Percentiles rank a stretch among this genome's conserved stretches.
These are phyloP conservation scores for Cydia strobilella DNA, from an alignment of 1,140 invertebrate genomes.

Conservation along the genomic window DNA sequence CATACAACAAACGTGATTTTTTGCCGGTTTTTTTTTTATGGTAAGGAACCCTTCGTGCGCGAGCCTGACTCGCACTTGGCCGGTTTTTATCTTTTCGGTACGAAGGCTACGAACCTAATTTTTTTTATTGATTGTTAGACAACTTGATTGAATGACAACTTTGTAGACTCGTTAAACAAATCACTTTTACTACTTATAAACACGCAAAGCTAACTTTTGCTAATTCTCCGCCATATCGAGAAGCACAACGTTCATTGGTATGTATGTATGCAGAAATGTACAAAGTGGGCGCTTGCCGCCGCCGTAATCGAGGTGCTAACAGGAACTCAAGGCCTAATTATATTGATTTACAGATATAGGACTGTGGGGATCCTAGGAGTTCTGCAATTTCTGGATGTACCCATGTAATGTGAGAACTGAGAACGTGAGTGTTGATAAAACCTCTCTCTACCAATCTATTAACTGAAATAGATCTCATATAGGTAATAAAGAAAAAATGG, in stretches of 20 bases:
- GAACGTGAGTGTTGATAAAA: too few species aligned
- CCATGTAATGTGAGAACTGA: neutral
- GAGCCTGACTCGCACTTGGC: too few species aligned
- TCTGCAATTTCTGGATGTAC: neutral
- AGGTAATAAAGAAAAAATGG: too few species aligned
- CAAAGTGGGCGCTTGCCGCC: constrained; percentile 55
- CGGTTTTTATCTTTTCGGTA: too few species aligned
- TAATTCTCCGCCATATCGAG: neutral
- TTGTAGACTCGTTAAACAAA: neutral
- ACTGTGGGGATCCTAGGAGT: neutral
- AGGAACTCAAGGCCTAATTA: constrained; percentile 63
- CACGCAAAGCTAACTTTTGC: neutral
- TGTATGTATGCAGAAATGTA: constrained; percentile 69
- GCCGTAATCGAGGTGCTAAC: constrained; percentile 63
- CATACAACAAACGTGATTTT: too few species aligned
- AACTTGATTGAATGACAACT: too few species aligned
- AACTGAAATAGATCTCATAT: neutral
- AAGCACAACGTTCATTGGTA: constrained; percentile 48
- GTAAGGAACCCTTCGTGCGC: too few species aligned
- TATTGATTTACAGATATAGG: constrained; percentile 57
- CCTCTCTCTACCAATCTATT: neutral
- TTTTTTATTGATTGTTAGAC: too few species aligned
- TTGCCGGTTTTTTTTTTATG: too few species aligned
- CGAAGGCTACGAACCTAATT: too few species aligned
- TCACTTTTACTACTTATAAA: neutral